phyloP scores from a whole-genome alignment of 2,888 invertebrate genomes.

The Eilema depressum region DNA sequence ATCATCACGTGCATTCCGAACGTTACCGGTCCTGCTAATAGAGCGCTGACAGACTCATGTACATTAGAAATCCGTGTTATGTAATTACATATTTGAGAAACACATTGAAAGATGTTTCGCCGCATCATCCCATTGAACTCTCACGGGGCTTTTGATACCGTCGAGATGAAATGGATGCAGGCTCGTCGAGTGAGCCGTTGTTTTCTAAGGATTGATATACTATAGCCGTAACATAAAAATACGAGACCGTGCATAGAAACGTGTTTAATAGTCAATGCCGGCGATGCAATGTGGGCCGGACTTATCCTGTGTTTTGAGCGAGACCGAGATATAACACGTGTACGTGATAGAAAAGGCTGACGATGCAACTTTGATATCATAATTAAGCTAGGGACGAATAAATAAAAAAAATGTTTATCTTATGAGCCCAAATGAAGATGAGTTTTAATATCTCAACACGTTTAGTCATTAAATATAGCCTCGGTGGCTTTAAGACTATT shows the following conservation, averaged over 20 bases:
- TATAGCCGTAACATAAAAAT: conserved; percentile 67
- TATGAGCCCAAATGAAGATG: conserved; percentile 74
- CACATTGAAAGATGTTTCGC: conserved; percentile 65
- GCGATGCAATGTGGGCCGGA: conserved; percentile 69
- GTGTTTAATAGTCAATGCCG: conserved; percentile 81
- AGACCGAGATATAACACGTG: conserved; percentile 62
- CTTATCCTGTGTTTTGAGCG: conserved; percentile 70
- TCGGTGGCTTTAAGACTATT: conserved; percentile 57
- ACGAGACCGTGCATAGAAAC: conserved; percentile 85
- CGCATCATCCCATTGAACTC: conserved; percentile 70
- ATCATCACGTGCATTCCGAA: conserved; percentile 54
- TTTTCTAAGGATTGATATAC: conserved; percentile 46
- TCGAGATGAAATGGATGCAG: conserved; percentile 66
- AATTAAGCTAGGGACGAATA: conserved; percentile 74
- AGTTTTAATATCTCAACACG: conserved; percentile 75
- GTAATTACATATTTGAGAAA: conserved; percentile 68
- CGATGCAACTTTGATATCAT: conserved; percentile 83
- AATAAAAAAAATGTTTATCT: conserved; percentile 81
- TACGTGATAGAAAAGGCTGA: conserved; percentile 66
- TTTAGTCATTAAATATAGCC: conserved; percentile 71
- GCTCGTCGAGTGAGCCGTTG: conserved; percentile 66
- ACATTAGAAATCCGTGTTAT: conserved; percentile 62
- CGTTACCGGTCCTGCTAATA: conserved; percentile 53
- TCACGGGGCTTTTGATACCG: conserved; percentile 62
- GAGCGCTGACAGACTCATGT: conserved; percentile 66